Evolutionary conservation across 64 coral and sea anemone genomes (phyloP).

Genomic region (Astreopora myriophthalma): DNA sequence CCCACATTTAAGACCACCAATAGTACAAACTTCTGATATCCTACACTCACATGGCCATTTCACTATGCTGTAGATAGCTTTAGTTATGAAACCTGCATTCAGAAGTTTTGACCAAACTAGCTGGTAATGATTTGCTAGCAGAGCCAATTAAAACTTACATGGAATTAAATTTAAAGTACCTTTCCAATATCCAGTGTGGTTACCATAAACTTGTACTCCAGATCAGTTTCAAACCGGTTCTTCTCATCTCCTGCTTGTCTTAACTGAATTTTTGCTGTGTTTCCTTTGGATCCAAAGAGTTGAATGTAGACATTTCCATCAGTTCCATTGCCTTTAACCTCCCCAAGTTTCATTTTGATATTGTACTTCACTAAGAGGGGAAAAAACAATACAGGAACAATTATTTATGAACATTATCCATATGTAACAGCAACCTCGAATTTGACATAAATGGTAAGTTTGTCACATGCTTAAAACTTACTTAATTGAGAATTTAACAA

Average conservation of each 20-base stretch:
- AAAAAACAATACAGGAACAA: background rate
- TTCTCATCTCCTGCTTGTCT: slow-evolving; percentile 80
- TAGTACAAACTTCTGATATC: no score
- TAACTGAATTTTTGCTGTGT: slow-evolving; percentile 88
- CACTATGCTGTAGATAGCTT: no score
- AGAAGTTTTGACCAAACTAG: no score
- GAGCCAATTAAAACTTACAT: background rate
- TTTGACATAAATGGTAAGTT: no score
- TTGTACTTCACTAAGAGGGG: slow-evolving; percentile 75
- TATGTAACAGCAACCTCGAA: no score
- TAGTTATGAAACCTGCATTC: no score
- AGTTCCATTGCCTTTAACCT: slow-evolving; percentile 79
- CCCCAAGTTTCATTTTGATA: slow-evolving; percentile 87
- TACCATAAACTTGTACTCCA: slow-evolving; percentile 90
- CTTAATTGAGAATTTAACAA: no score
- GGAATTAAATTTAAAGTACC: no score
- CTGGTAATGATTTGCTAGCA: background rate
- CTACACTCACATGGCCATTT: no score
- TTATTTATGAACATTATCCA: background rate
- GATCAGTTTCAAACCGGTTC: slow-evolving; percentile 74
- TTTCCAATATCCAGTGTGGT: slow-evolving; percentile 89
- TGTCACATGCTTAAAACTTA: no score
- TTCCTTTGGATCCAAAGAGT: slow-evolving; percentile 85
- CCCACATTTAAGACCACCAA: no score
- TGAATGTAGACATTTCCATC: slow-evolving; percentile 99